Evolutionary conservation across 2,113 vertebrate genomes (phyloP).

Genomic region (Megaptera novaeangliae): DNA sequence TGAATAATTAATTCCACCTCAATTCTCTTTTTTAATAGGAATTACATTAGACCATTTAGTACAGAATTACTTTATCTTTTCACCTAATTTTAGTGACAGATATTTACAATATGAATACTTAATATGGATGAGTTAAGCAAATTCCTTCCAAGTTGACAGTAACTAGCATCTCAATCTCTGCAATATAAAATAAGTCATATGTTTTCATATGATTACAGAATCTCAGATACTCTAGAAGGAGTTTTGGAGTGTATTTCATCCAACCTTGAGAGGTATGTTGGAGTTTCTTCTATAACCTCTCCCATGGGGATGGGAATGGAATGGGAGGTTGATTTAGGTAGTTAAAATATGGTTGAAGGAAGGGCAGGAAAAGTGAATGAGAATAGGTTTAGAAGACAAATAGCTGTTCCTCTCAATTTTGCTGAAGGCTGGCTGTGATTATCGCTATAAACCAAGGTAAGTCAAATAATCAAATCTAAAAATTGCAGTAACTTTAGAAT

Average conservation of each 20-base stretch:
- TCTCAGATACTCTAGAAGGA: background rate
- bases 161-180: background rate
- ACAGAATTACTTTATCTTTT: background rate
- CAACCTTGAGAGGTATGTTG: background rate
- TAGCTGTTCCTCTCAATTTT: background rate
- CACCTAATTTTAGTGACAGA: slow-evolving; percentile 15
- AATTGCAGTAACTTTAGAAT: slow-evolving; percentile 31
- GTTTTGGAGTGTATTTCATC: background rate
- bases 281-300: background rate
- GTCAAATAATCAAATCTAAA: slow-evolving; percentile 55
- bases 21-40: background rate
- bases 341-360: background rate
- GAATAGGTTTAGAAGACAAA: background rate
- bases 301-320: background rate
- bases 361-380: background rate
- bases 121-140: background rate
- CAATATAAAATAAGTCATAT: background rate
- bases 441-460: slow-evolving; percentile 24
- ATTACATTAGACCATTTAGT: background rate
- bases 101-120: slow-evolving; percentile 15
- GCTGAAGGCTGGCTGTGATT: slow-evolving; percentile 29
- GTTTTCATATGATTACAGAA: background rate
- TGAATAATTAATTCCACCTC: background rate
- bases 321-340: background rate
- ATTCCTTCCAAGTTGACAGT: background rate